Conservation (phyloP, 2,113 vertebrate species). For the Scytalopus superciliaris region DNA sequence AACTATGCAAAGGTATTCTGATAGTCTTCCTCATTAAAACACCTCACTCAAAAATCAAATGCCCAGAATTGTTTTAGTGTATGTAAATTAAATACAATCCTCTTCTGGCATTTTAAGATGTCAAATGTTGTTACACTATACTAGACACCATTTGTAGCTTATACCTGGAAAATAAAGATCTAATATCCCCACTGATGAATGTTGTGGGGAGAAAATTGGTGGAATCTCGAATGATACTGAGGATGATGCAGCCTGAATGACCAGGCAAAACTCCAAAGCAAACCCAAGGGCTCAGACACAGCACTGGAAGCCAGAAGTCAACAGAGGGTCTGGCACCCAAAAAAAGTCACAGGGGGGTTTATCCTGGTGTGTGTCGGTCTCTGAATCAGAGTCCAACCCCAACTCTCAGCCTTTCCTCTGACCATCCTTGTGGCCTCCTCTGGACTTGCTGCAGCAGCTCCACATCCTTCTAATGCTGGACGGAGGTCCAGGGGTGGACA, state of each 20-base stretch:
- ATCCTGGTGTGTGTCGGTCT: background rate
- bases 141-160: background rate
- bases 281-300: background rate
- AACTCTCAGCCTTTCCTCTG: background rate
- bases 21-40: background rate
- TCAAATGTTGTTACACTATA: fast-evolving
- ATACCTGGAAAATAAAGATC: background rate
- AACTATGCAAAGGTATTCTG: background rate
- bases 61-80: background rate
- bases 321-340: background rate
- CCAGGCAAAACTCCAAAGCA: background rate
- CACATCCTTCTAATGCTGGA: background rate
- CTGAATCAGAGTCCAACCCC: background rate
- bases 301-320: fast-evolving
- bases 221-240: background rate
- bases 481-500: background rate
- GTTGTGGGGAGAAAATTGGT: background rate
- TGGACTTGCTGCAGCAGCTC: background rate
- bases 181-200: background rate
- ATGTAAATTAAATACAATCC: background rate
- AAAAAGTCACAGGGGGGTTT: fast-evolving
- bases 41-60: background rate
- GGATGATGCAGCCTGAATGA: background rate
- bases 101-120: background rate
- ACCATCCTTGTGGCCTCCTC: background rate